Evolutionary conservation across 2,797 vertebrate genomes (phyloP).

Genomic region (Danio choprae): DNA sequence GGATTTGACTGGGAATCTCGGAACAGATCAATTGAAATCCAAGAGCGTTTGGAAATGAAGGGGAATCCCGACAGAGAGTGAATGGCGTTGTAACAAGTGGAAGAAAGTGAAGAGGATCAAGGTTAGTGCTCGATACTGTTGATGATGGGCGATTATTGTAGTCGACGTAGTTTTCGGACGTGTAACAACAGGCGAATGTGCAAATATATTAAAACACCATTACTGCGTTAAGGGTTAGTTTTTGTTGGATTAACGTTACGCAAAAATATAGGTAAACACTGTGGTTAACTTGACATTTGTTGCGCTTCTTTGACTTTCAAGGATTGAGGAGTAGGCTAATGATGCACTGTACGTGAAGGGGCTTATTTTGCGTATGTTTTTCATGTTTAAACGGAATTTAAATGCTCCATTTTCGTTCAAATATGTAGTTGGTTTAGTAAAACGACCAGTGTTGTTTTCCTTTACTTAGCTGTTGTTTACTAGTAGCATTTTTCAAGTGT

Average conservation of each 20-base stretch:
- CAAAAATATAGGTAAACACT: too few relatives aligned
- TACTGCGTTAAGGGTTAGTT: background rate
- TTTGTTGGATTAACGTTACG: background rate
- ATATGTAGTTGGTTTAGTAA: background rate
- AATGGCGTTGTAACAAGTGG: slow-evolving; percentile 77
- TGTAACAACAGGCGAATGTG: background rate
- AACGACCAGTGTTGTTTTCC: background rate
- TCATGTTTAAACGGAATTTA: background rate
- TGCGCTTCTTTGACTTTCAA: background rate
- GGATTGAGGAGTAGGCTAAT: background rate
- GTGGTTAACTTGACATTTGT: background rate
- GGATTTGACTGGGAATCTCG: slow-evolving; percentile 13
- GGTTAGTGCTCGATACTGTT: slow-evolving; percentile 70
- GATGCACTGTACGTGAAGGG: background rate
- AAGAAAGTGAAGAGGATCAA: slow-evolving; percentile 73
- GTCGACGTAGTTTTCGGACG: background rate
- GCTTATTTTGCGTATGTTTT: background rate
- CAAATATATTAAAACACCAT: background rate
- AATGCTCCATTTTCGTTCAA: background rate
- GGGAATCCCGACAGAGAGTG: slow-evolving; percentile 63
- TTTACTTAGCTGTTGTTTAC: slow-evolving; percentile 7
- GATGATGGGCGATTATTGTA: slow-evolving; percentile 3
- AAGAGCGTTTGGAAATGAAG: slow-evolving; percentile 66
- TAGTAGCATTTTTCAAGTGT: background rate
- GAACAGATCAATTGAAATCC: background rate